phyloP scores from a whole-genome alignment of 1,140 invertebrate genomes.

The Yoshiicerus persimilis region DNA sequence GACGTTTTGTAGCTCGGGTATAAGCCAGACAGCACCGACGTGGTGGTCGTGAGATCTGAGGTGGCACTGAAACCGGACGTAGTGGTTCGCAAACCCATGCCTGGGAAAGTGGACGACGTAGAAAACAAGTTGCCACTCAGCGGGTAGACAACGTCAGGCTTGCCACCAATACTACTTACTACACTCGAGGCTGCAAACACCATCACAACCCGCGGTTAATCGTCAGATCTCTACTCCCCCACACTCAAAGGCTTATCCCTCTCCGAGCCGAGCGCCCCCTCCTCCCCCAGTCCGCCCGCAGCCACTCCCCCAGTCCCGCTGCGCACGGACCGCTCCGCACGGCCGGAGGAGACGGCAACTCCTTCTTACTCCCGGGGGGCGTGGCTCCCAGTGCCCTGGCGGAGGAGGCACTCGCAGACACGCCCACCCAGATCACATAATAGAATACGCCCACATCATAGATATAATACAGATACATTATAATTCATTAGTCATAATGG shows the following conservation, averaged over 20 bases:
- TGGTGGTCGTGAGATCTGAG: conserved; percentile 49
- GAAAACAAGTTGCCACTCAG: conserved; percentile 44
- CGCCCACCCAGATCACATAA: too few relatives aligned
- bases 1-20: conserved; percentile 47
- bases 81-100: conserved; percentile 49
- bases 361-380: too few relatives aligned
- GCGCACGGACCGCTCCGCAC: too few relatives aligned
- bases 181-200: conserved; percentile 54
- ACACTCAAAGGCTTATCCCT: neutral
- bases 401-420: too few relatives aligned
- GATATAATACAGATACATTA: too few relatives aligned
- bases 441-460: too few relatives aligned
- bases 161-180: conserved; percentile 52
- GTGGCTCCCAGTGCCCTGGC: too few relatives aligned
- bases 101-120: conserved; percentile 43
- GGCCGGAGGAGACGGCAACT: too few relatives aligned
- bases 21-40: conserved; percentile 48
- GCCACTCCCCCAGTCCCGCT: too few relatives aligned
- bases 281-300: neutral
- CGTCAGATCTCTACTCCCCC: neutral
- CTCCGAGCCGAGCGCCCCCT: neutral
- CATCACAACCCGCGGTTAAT: conserved; percentile 15
- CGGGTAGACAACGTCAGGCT: conserved; percentile 40
- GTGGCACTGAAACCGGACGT: conserved; percentile 43
- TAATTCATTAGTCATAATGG: too few relatives aligned